Base-by-base conservation (phyloP, 2,113 vertebrate species). In the Cichladusa arquata region DNA sequence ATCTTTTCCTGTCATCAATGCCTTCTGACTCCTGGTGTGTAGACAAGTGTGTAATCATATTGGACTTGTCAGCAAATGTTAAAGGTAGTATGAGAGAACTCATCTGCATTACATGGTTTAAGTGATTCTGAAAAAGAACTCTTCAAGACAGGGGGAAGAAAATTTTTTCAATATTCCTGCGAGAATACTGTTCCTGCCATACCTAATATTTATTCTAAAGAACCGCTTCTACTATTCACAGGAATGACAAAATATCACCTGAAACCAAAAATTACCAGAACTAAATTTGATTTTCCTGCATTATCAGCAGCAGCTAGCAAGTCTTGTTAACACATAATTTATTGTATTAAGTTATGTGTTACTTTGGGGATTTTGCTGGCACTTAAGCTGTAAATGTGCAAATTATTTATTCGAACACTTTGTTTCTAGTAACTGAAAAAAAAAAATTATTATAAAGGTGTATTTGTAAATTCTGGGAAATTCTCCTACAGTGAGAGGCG, bases 381-480 rank as follows among this genome's bases (percentile, higher is more conserved):
- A 70, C 18, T 65, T 72, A 72, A 12, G 33, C 20, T 66, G 40
- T 62, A 93, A 84, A 88, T 7, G 15, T 45, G 42, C 48, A 62
- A 77, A 80, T 87, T 87, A 94, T 93, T 92, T 92, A 88, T 88
- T 90, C 38, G 44, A 92, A 86, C 25, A 53, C 45, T 92, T 94
- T 81, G 19, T 85, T 95, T 77, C 57, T 65, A 90, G 19, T 73
- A 87, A 80, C 25, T 44, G 31, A n/a, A n/a, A n/a, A 25, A 72
- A 76, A 84, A 74, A 81, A 86, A 33, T 45, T 62, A 65, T 56
- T 87, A 87, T 81, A 78, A 83, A 83, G 23, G 19, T 20, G 23
- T 42, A 86, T 82, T 90, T 93, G 69, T 79, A 95, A 89, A 91
- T 94, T 80, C 86, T 89, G 36, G 90, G 62, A 93, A 95, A 93